Evolutionary conservation across 2,113 vertebrate species (phyloP).

Genomic region (Recurvirostra avosetta): DNA sequence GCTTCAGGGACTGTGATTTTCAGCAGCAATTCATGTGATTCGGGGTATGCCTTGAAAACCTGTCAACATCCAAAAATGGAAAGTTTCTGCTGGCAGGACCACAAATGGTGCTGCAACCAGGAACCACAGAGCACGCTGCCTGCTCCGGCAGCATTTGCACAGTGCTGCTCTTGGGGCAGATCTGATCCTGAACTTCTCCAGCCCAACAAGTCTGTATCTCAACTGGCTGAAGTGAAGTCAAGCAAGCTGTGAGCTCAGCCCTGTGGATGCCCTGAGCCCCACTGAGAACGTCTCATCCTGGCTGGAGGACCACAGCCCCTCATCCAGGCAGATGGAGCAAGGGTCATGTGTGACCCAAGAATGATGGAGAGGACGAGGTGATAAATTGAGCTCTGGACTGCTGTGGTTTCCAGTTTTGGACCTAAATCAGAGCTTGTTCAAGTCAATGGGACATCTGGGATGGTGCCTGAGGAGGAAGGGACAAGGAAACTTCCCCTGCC

Average conservation of each 20-base stretch:
- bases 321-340: too few species aligned
- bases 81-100: neutral
- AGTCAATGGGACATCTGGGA: neutral
- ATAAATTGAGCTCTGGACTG: neutral
- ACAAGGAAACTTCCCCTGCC: neutral
- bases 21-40: constrained; percentile 46
- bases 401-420: neutral
- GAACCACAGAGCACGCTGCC: neutral
- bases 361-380: neutral
- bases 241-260: neutral
- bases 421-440: neutral
- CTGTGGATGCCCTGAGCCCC: fast-evolving
- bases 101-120: neutral
- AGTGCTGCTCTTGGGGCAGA: neutral
- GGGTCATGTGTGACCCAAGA: neutral
- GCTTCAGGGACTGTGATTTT: constrained; percentile 44
- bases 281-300: fast-evolving
- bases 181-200: neutral
- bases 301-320: neutral
- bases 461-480: neutral
- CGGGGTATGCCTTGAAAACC: constrained; percentile 51
- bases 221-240: neutral
- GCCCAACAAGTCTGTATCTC: neutral
- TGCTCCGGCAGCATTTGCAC: fast-evolving
- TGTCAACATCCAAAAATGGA: neutral